Conservation (phyloP, 2,797 vertebrate genomes). For the Champsocephalus gunnari region DNA sequence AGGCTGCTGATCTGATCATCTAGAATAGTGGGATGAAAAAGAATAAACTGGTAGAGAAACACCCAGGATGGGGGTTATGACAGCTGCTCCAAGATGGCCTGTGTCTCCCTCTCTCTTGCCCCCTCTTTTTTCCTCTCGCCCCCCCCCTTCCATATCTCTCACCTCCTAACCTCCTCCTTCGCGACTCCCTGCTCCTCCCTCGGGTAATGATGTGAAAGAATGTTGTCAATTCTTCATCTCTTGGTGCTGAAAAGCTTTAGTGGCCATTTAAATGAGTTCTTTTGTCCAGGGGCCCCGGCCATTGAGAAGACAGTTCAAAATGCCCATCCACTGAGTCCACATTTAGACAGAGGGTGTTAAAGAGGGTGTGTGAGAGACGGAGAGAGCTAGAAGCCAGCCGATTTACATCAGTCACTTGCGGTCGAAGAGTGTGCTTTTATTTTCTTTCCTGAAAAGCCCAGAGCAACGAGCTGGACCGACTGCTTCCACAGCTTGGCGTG, state of each 20-base stretch:
- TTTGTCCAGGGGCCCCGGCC: slow-evolving; percentile 80
- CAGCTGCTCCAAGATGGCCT: slow-evolving; percentile 69
- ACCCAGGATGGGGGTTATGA: slow-evolving; percentile 53
- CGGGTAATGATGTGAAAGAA: slow-evolving; percentile 89
- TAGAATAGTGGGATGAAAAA: slow-evolving; percentile 48
- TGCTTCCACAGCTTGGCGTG: slow-evolving; percentile 19
- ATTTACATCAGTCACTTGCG: slow-evolving; percentile 82
- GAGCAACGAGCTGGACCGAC: slow-evolving; percentile 40
- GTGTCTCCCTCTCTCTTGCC: slow-evolving; percentile 20
- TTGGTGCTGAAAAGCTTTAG: slow-evolving; percentile 83
- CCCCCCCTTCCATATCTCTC: slow-evolving; percentile 32
- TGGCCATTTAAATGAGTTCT: slow-evolving; percentile 87
- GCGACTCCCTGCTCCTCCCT: slow-evolving; percentile 71
- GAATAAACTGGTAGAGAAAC: slow-evolving; percentile 32
- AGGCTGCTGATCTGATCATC: slow-evolving; percentile 66
- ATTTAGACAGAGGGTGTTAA: slow-evolving; percentile 76
- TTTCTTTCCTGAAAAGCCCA: slow-evolving; percentile 33
- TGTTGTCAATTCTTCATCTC: slow-evolving; percentile 86
- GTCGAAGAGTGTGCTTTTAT: slow-evolving; percentile 66
- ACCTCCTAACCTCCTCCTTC: slow-evolving; percentile 71
- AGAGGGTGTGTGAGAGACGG: slow-evolving; percentile 46
- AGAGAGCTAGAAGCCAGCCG: slow-evolving; percentile 60
- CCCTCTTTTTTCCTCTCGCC: slow-evolving; percentile 4
- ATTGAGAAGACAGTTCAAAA: slow-evolving; percentile 84
- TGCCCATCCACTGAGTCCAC: slow-evolving; percentile 80